Evolutionary conservation across 2,797 vertebrate species (phyloP).

Genomic region (Mycteria americana): DNA sequence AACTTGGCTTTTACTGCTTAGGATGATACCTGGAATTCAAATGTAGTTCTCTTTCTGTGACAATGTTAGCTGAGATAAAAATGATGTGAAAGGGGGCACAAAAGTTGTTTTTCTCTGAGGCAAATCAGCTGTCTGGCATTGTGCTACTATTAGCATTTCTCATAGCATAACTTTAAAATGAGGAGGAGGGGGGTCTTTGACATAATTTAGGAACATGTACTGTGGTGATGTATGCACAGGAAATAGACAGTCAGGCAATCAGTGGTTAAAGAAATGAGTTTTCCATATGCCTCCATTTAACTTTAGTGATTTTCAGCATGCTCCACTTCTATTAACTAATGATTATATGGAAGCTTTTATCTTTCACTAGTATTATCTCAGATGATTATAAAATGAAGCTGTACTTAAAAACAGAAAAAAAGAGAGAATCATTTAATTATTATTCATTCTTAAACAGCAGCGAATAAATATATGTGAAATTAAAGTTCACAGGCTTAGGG

Average conservation of each 20-base stretch:
- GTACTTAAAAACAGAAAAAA: not conserved
- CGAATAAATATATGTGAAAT: not conserved
- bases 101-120: not conserved
- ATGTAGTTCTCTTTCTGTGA: not conserved
- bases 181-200: not conserved
- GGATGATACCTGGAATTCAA: not conserved
- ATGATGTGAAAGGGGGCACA: not conserved
- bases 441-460: not conserved
- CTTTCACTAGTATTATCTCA: not conserved
- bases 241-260: not conserved
- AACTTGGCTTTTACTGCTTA: not conserved
- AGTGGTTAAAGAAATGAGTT: conserved; percentile 8
- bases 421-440: not conserved
- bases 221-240: not conserved
- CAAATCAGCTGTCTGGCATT: not conserved
- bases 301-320: not conserved
- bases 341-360: conserved; percentile 12
- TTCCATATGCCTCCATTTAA: not conserved
- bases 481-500: not conserved
- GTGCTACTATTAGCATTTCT: not conserved
- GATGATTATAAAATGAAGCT: not conserved
- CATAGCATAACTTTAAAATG: not conserved
- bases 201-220: not conserved
- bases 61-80: not conserved
- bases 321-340: not conserved